A percentile compares a stretch with the other conserved stretches of the same genome.
Evolutionary conservation across 2,797 vertebrate genomes (phyloP).

Genomic region (Hoplostethus atlanticus): DNA sequence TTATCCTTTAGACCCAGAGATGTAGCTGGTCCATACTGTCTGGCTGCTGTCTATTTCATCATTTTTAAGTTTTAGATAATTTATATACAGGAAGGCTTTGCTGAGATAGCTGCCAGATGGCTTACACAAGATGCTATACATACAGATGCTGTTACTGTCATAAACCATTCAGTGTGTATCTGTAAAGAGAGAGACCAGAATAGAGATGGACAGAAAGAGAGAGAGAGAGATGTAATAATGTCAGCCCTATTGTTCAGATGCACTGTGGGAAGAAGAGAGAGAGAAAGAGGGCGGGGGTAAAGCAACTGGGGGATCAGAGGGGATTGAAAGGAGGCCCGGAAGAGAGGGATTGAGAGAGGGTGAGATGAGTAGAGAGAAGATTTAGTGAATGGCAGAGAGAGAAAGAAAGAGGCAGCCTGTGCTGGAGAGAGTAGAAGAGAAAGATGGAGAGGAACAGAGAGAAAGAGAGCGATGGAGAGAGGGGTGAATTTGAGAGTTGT

Average conservation of each 20-base stretch:
- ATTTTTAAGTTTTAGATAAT: conserved; percentile 9
- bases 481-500: conserved; percentile 30
- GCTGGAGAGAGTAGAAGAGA: conserved; percentile 40
- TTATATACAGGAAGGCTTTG: background rate
- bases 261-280: conserved; percentile 73
- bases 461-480: background rate
- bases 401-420: conserved; percentile 48
- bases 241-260: conserved; percentile 53
- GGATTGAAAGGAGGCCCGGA: conserved; percentile 55
- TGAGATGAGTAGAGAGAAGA: conserved; percentile 64
- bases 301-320: conserved; percentile 12
- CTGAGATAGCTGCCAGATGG: conserved; percentile 11
- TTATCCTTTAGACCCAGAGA: too few relatives aligned
- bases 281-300: conserved; percentile 21
- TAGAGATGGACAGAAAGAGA: background rate
- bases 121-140: background rate
- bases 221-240: conserved; percentile 34
- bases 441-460: conserved; percentile 13
- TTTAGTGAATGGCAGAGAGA: conserved; percentile 41
- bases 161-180: conserved; percentile 2
- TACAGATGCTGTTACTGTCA: conserved; percentile 15
- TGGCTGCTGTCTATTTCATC: background rate
- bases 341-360: conserved; percentile 61
- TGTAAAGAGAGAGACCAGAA: background rate
- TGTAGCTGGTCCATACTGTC: background rate